Percentiles rank a stretch among this genome's conserved stretches.
Evolutionary conservation across 2,113 vertebrate genomes (phyloP).

Genomic region (Hyperoodon ampullatus): DNA sequence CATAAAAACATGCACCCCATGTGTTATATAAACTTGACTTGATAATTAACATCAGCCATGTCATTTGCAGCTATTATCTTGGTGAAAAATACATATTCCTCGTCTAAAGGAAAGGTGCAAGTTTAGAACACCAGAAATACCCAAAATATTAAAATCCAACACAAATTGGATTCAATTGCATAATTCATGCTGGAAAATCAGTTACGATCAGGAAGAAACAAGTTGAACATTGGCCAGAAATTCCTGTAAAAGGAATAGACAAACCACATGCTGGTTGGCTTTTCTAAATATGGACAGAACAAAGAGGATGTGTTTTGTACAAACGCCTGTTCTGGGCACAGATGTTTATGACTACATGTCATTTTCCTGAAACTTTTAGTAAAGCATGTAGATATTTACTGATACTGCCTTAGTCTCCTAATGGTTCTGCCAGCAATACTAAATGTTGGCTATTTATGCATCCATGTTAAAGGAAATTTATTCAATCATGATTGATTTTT

Average conservation of each 20-base stretch:
- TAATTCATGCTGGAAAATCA: neutral
- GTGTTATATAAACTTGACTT: neutral
- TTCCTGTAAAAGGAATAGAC: neutral
- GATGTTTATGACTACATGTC: neutral
- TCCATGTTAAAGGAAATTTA: neutral
- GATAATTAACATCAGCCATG: neutral
- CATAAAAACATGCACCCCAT: neutral
- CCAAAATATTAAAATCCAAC: neutral
- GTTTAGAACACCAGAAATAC: neutral
- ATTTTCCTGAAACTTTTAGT: neutral
- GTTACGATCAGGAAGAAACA: neutral
- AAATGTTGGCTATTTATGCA: neutral
- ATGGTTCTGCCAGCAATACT: neutral
- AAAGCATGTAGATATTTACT: neutral
- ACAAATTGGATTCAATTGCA: neutral
- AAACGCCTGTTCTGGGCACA: neutral
- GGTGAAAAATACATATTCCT: neutral
- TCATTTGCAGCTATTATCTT: neutral
- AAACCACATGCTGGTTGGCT: neutral
- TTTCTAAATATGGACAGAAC: neutral
- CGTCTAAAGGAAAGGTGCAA: neutral
- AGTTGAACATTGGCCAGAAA: neutral
- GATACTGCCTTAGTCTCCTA: neutral
- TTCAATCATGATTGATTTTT: neutral
- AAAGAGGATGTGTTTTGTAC: neutral